Evolutionary conservation across 2,113 vertebrate species (phyloP).

Genomic region (Antidorcas marsupialis): DNA sequence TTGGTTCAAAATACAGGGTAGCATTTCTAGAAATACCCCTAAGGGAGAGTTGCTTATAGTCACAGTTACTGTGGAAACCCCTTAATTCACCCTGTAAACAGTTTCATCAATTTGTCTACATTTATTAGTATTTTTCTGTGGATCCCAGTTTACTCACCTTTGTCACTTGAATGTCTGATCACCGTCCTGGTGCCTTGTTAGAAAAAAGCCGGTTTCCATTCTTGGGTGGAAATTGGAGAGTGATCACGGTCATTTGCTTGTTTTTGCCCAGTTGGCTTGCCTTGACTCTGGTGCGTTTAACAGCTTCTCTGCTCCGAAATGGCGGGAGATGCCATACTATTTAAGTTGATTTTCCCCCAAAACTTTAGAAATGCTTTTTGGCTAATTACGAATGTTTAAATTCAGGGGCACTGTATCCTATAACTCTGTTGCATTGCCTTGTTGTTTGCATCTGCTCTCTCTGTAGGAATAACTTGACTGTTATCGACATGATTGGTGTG

Average conservation of each 20-base stretch:
- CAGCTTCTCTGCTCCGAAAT: not conserved
- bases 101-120: not conserved
- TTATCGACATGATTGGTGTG: slow-evolving; percentile 90
- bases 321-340: not conserved
- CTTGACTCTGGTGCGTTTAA: not conserved
- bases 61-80: not conserved
- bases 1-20: not conserved
- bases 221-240: not conserved
- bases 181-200: not conserved
- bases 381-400: not conserved
- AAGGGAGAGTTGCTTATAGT: not conserved
- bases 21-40: not conserved
- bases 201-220: not conserved
- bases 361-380: not conserved
- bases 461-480: slow-evolving; percentile 93
- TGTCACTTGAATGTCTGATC: not conserved
- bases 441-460: not conserved
- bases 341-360: not conserved
- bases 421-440: not conserved
- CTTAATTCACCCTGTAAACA: not conserved
- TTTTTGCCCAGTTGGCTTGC: no score
- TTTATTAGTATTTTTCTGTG: not conserved
- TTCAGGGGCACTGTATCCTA: no score
- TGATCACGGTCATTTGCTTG: fast-evolving
- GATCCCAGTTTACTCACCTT: not conserved